Conservation (phyloP, 2,888 invertebrate species). For the Marronus borbonicus region DNA sequence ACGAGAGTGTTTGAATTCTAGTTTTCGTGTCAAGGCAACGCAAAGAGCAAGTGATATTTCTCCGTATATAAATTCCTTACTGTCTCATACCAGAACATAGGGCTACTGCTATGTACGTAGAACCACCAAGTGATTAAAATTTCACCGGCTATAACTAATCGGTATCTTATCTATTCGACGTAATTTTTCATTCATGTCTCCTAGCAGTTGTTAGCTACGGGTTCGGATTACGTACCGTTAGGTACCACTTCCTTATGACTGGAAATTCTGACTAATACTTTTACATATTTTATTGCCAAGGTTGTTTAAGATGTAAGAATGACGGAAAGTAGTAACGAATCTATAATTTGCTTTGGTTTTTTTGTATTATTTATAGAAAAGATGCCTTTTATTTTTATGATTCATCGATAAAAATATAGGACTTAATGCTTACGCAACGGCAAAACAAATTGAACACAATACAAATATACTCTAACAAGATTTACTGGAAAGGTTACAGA, state of each 20-base stretch:
- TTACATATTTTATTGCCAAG: constrained; percentile 16
- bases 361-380: no score
- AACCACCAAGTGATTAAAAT: constrained; percentile 2
- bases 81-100: neutral
- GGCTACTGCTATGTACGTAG: constrained; percentile 1
- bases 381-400: no score
- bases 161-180: neutral
- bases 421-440: no score
- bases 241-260: constrained; percentile 18
- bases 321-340: neutral
- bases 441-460: no score
- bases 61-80: constrained; percentile 31
- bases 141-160: neutral
- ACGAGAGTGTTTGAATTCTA: constrained; percentile 21
- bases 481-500: no score
- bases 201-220: neutral
- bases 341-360: no score
- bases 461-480: no score
- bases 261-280: constrained; percentile 19
- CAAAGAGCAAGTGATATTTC: constrained; percentile 23
- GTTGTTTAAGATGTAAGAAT: constrained; percentile 1
- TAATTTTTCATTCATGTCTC: constrained; percentile 29
- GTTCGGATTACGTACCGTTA: neutral
- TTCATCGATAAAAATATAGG: no score
- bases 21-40: constrained; percentile 40